A percentile compares a stretch with the other conserved stretches of the same genome.
Evolutionary conservation across 2,797 vertebrate genomes (phyloP).

Genomic region (Petrocephalus schoutedeni): DNA sequence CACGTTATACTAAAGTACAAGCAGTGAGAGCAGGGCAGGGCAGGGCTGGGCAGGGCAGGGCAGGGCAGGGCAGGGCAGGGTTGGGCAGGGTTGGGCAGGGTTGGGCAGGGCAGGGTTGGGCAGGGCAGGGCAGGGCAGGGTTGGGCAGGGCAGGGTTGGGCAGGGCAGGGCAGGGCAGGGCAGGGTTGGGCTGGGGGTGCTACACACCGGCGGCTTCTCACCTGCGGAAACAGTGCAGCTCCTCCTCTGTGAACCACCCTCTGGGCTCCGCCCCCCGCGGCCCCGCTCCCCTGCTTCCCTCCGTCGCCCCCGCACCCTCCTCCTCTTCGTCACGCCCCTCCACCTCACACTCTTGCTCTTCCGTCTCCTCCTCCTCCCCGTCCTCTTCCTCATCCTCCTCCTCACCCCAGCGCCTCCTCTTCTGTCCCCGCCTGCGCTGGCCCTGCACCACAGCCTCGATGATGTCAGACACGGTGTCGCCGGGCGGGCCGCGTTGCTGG

Average conservation of each 20-base stretch:
- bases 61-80: no score
- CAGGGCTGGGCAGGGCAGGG: no score
- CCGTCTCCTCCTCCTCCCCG: constrained; percentile 56
- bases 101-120: no score
- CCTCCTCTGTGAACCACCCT: constrained; percentile 54
- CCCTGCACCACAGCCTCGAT: constrained; percentile 77
- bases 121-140: background rate
- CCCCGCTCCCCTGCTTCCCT: constrained; percentile 55
- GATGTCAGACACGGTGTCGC: constrained; percentile 57
- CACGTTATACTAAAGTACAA: background rate
- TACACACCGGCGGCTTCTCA: constrained; percentile 54
- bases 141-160: no score
- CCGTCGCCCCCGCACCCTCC: constrained; percentile 44
- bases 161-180: background rate
- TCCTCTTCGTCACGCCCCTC: constrained; percentile 50
- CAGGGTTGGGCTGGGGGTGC: background rate
- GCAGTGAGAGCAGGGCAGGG: background rate
- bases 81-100: no score
- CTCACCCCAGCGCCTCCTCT: constrained; percentile 69
- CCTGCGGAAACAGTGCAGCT: constrained; percentile 63
- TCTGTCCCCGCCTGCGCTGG: constrained; percentile 68
- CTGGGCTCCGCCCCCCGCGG: background rate
- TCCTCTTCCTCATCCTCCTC: constrained; percentile 63
- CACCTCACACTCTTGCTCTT: constrained; percentile 64
- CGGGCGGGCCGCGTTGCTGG: constrained; percentile 26